Conservation (phyloP, 2,113 vertebrate species). For the Python bivittatus region DNA sequence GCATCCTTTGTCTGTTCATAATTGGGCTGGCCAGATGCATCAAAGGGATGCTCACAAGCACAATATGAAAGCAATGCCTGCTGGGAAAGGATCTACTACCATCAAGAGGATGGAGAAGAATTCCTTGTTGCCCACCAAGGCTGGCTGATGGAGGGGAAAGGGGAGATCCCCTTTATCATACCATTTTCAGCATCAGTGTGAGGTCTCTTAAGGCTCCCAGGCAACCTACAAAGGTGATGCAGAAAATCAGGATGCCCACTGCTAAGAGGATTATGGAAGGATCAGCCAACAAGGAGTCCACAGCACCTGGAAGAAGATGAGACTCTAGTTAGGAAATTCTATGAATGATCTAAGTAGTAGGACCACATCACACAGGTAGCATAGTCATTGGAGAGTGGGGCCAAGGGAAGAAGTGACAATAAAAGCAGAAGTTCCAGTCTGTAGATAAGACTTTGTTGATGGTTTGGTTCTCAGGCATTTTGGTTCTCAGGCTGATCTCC, state of each 20-base stretch:
- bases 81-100: neutral
- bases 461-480: neutral
- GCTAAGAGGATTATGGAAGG: slow-evolving; percentile 77
- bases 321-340: neutral
- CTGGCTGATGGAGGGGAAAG: neutral
- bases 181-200: slow-evolving; percentile 70
- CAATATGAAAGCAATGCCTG: neutral
- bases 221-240: slow-evolving; percentile 79
- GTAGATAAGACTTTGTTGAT: neutral
- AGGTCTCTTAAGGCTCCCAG: slow-evolving; percentile 76
- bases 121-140: neutral
- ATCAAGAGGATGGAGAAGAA: neutral
- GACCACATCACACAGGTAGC: neutral
- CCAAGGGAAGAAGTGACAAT: neutral
- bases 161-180: slow-evolving; percentile 33
- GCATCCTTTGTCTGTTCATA: neutral
- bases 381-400: neutral
- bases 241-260: slow-evolving; percentile 73
- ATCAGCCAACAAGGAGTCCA: slow-evolving; percentile 75
- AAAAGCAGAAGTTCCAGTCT: neutral
- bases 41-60: neutral
- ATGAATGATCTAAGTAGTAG: neutral
- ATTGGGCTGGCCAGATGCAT: neutral
- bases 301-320: slow-evolving; percentile 69
- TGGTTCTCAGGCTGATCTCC: neutral